Percentiles rank a stretch among this genome's conserved stretches.
phyloP scores from a whole-genome alignment of 2,888 invertebrate species.

The Hypena proboscidalis region DNA sequence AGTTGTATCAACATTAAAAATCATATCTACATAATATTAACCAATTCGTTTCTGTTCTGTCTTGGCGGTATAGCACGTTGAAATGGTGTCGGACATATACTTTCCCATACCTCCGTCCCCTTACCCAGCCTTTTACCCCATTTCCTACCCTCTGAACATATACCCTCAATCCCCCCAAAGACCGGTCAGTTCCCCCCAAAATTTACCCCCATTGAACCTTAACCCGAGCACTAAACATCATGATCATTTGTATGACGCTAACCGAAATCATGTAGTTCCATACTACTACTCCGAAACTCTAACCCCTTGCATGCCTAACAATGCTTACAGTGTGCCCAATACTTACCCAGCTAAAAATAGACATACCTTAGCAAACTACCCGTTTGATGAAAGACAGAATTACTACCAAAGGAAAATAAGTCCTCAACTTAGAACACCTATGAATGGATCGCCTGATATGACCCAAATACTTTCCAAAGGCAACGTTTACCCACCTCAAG shows the following conservation, averaged over 20 bases:
- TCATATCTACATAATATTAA: slow-evolving; percentile 63
- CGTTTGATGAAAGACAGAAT: slow-evolving; percentile 67
- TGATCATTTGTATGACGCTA: slow-evolving; percentile 84
- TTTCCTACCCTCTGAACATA: slow-evolving; percentile 80
- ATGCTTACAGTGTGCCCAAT: slow-evolving; percentile 66
- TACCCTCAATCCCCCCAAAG: slow-evolving; percentile 67
- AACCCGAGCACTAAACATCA: slow-evolving; percentile 67
- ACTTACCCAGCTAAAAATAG: slow-evolving; percentile 55
- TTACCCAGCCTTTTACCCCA: slow-evolving; percentile 76
- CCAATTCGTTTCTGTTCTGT: slow-evolving; percentile 80
- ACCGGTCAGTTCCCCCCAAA: slow-evolving; percentile 68
- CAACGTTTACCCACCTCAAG: slow-evolving; percentile 58
- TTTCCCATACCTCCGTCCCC: slow-evolving; percentile 84
- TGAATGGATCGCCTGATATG: slow-evolving; percentile 60
- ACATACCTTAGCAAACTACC: slow-evolving; percentile 68
- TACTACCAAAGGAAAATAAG: slow-evolving; percentile 62
- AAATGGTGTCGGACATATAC: slow-evolving; percentile 91
- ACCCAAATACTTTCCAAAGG: slow-evolving; percentile 60
- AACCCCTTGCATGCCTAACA: slow-evolving; percentile 76
- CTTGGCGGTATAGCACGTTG: slow-evolving; percentile 88
- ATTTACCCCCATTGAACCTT: slow-evolving; percentile 57
- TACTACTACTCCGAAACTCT: slow-evolving; percentile 80
- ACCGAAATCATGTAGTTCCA: slow-evolving; percentile 81
- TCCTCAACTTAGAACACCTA: slow-evolving; percentile 55
- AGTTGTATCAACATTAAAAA: slow-evolving; percentile 42